Conservation (phyloP, 2,888 invertebrate genomes). For the Orthosia incerta region DNA sequence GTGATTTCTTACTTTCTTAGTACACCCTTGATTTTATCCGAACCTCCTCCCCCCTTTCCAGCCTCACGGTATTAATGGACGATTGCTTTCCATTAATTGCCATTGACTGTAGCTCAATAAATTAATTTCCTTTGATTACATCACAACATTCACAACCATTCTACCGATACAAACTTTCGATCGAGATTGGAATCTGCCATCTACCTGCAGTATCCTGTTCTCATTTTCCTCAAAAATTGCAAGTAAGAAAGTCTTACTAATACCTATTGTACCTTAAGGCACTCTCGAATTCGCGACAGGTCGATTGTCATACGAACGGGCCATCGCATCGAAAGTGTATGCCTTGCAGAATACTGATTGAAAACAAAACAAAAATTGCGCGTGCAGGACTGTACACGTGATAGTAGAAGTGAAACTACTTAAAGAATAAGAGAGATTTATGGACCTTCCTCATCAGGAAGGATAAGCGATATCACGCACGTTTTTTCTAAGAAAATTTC, state of each 20-base stretch:
- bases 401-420: too few relatives aligned
- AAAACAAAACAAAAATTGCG: conserved; percentile 59
- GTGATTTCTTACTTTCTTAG: too few relatives aligned
- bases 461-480: too few relatives aligned
- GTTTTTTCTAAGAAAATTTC: too few relatives aligned
- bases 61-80: too few relatives aligned
- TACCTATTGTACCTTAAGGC: conserved; percentile 3
- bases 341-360: conserved; percentile 75
- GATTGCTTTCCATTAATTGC: neutral
- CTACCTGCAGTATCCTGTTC: conserved; percentile 16
- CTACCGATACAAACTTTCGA: neutral
- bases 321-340: conserved; percentile 76
- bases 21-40: too few relatives aligned
- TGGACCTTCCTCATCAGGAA: too few relatives aligned
- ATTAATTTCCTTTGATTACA: neutral
- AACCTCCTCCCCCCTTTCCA: too few relatives aligned
- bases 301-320: conserved; percentile 65
- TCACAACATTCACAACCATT: neutral
- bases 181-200: neutral
- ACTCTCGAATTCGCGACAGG: conserved; percentile 52
- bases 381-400: too few relatives aligned
- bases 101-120: neutral
- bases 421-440: too few relatives aligned
- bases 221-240: conserved; percentile 36
- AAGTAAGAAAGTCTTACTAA: conserved; percentile 34